phyloP scores from a whole-genome alignment of 1,140 invertebrate genomes.

The Drosophila serrata region DNA sequence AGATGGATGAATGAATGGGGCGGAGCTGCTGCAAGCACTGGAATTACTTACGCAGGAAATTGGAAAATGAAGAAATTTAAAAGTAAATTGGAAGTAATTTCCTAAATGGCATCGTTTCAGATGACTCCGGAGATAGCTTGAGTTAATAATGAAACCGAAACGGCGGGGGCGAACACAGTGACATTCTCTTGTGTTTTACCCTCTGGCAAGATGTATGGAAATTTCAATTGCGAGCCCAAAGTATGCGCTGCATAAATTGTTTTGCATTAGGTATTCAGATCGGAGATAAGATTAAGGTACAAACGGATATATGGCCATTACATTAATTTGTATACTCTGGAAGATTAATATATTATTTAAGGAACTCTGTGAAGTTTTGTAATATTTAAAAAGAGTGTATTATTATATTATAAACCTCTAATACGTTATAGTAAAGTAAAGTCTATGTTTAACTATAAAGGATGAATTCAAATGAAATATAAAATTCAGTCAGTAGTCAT shows the following conservation, averaged over 20 bases:
- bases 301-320: slow-evolving; percentile 16
- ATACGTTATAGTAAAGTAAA: too few relatives aligned
- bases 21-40: slow-evolving; percentile 3
- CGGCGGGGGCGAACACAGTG: slow-evolving; percentile 8
- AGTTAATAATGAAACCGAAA: slow-evolving; percentile 46
- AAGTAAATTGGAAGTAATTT: slow-evolving; percentile 69
- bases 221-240: slow-evolving; percentile 31
- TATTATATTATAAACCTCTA: too few relatives aligned
- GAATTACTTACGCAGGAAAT: slow-evolving; percentile 59
- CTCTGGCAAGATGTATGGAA: slow-evolving; percentile 5
- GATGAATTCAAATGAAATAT: too few relatives aligned
- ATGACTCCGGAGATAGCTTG: slow-evolving; percentile 42
- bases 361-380: too few relatives aligned
- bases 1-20: slow-evolving; percentile 23
- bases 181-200: neutral
- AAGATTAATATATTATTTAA: too few relatives aligned
- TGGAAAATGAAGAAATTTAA: slow-evolving; percentile 65
- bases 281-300: neutral
- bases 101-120: slow-evolving; percentile 55
- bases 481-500: too few relatives aligned
- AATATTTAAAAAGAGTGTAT: too few relatives aligned
- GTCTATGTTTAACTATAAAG: too few relatives aligned
- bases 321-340: neutral
- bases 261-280: slow-evolving; percentile 5
- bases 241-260: slow-evolving; percentile 23